Base-by-base conservation (phyloP, 2,888 invertebrate species). In the Zele albiditarsus region DNA sequence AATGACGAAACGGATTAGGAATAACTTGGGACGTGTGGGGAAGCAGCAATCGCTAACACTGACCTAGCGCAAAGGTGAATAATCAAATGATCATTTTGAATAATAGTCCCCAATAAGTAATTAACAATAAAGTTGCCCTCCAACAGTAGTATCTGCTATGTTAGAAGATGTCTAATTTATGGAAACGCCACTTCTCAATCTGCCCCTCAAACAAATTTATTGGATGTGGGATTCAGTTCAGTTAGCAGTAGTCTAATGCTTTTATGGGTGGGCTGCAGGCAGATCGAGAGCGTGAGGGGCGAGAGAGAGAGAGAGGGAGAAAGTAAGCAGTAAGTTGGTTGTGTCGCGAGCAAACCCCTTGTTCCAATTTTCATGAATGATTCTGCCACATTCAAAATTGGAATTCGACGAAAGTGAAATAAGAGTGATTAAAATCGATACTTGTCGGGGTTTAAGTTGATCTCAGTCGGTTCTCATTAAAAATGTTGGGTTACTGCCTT, bases 51-150 rank as follows among this genome's bases (percentile, higher is more conserved):
- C 75, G 77, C 77, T 60, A 77, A 80, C 73, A 75, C 78, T 80
- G 77, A 79, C 80, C 78, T 80, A 80, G 78, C 80, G 73, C 72
- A 75, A 75, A 79, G 80, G 79, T 79, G 79, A 38, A 42, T 62
- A 8, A 20, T 53, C 53, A 68, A 33, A 69, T 69, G 65, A 49
- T 74, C 65, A 60, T 67, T 72, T 28, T 63, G 10, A 68, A 46
- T 58, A 16, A 46, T 57, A 53, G 16, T 68, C 20, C 6, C 31
- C 10, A 14, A 60, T 60, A 4, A 14, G n/a, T 3, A 31, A 62
- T 33, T 16, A 12, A n/a, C 14, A 8, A 62, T 25, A 12, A 38
- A n/a, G 14, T 33, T 65, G 20, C 33, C 33, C n/a, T 63, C 12
- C 4, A 10, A 5, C 3, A 23, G 25, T 31, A 28, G 2, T 31